Evolutionary conservation across 2,113 vertebrate genomes (phyloP).

Genomic region (Mobula birostris): DNA sequence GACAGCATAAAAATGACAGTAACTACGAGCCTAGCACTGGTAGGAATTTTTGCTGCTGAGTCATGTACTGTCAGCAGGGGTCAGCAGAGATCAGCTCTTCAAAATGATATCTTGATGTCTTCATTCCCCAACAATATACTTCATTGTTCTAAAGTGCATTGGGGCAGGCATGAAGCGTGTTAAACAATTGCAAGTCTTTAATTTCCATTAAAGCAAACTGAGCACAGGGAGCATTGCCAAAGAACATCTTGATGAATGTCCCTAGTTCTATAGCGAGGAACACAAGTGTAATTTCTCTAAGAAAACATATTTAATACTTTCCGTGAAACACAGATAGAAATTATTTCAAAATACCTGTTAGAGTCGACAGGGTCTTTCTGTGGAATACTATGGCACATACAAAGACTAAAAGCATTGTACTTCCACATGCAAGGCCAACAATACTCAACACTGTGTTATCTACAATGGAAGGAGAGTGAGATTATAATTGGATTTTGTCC

Average conservation of each 20-base stretch:
- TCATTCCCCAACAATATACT: not conserved
- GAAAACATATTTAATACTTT: not conserved
- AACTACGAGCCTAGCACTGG: too few species aligned
- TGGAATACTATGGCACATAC: not conserved
- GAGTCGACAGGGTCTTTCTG: not conserved
- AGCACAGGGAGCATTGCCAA: not conserved
- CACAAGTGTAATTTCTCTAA: not conserved
- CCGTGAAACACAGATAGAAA: not conserved
- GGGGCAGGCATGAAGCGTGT: too few species aligned
- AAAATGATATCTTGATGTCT: not conserved
- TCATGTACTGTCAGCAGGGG: not conserved
- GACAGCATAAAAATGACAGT: not conserved
- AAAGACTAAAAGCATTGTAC: not conserved
- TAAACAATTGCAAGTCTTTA: too few species aligned
- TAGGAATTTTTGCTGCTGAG: not conserved
- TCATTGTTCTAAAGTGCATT: too few species aligned
- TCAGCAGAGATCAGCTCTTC: not conserved
- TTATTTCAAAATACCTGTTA: constrained; percentile 1
- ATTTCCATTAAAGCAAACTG: not conserved
- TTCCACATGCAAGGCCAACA: not conserved
- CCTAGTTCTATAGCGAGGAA: too few species aligned
- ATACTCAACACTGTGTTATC: not conserved
- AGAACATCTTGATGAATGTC: not conserved
- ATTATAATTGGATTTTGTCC: not conserved
- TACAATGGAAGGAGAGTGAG: not conserved